Percentiles rank a stretch among this genome's conserved stretches.
Evolutionary conservation across 2,113 vertebrate species (phyloP).

Genomic region (Prolemur simus): DNA sequence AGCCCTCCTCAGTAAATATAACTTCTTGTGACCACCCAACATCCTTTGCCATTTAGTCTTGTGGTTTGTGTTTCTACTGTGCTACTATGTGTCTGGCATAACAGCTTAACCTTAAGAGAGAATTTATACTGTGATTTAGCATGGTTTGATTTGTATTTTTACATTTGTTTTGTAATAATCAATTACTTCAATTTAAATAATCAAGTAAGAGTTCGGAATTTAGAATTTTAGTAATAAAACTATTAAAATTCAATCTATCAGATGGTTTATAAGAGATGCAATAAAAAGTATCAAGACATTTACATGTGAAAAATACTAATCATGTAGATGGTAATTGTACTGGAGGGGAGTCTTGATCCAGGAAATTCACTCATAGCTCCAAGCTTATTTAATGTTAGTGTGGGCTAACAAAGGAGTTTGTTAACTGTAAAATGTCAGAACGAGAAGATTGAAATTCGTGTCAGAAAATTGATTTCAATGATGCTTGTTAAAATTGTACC

Average conservation of each 20-base stretch:
- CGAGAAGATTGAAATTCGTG: not conserved
- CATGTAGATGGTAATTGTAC: not conserved
- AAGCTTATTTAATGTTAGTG: not conserved
- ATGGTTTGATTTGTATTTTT: not conserved
- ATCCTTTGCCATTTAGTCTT: not conserved
- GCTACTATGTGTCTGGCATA: fast-evolving
- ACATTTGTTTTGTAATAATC: not conserved
- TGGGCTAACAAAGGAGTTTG: not conserved
- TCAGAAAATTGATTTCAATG: not conserved
- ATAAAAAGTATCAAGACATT: not conserved
- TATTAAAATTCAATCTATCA: not conserved
- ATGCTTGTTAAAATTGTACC: not conserved
- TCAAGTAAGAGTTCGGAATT: not conserved
- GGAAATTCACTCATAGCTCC: not conserved
- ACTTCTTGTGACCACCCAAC: not conserved
- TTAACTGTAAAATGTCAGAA: not conserved
- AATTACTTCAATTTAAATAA: not conserved
- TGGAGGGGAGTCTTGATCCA: not conserved
- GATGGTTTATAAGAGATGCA: not conserved
- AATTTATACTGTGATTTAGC: not conserved
- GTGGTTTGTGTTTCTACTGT: not conserved
- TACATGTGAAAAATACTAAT: conserved; percentile 11
- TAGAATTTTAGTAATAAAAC: not conserved
- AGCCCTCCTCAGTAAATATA: not conserved
- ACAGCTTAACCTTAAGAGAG: not conserved